Evolutionary conservation across 2,113 vertebrate genomes (phyloP).

Genomic region (Cyphomyrus plagiostoma): DNA sequence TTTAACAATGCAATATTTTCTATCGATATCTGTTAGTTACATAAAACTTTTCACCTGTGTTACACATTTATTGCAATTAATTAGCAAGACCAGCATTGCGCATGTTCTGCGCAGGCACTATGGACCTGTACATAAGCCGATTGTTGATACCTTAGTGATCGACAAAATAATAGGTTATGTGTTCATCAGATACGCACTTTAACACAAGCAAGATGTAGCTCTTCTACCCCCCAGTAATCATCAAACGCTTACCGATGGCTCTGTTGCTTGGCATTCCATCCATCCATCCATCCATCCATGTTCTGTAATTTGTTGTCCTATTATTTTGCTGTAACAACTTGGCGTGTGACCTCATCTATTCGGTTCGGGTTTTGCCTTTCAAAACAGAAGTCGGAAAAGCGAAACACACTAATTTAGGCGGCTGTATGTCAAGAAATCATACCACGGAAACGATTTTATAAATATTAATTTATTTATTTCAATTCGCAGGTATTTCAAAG

Average conservation of each 20-base stretch:
- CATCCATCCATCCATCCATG: too few relatives aligned
- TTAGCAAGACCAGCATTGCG: too few relatives aligned
- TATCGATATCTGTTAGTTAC: too few relatives aligned
- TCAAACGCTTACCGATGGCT: too few relatives aligned
- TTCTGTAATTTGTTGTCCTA: neutral
- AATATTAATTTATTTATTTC: neutral
- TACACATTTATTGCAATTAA: too few relatives aligned
- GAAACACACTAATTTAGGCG: neutral
- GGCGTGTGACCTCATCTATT: neutral
- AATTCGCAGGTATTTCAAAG: neutral
- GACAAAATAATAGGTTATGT: neutral
- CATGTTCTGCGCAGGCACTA: neutral
- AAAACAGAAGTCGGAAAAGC: neutral
- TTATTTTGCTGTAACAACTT: neutral
- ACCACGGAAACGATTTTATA: neutral
- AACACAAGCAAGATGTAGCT: too few relatives aligned
- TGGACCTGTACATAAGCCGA: neutral
- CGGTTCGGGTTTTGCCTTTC: neutral
- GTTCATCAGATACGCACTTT: too few relatives aligned
- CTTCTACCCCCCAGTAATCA: too few relatives aligned
- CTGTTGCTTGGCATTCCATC: too few relatives aligned
- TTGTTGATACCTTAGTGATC: neutral
- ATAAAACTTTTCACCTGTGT: too few relatives aligned
- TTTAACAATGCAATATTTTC: too few relatives aligned
- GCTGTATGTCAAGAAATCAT: neutral